Base-by-base conservation (phyloP, 2,888 invertebrate genomes). In the Drosophila austrosaltans region DNA sequence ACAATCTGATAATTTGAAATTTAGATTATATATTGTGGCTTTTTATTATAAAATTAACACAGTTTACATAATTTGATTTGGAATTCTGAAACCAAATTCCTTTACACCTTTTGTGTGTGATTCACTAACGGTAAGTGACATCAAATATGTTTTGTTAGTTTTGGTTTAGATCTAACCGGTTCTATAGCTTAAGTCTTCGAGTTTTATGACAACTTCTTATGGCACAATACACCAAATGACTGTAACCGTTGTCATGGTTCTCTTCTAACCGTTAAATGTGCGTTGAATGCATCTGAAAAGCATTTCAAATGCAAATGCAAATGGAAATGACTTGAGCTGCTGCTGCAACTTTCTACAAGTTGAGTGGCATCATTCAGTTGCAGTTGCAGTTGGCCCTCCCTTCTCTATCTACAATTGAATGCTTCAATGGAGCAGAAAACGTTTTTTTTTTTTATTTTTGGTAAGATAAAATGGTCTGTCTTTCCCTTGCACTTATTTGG, bases 351-450 rank as follows among this genome's bases (percentile, higher is more conserved):
- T 84, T 84, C 83, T 84, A 87, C 88, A 61, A 57, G 64, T 80
- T 82, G 81, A 75, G 81, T 80, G 88, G 84, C 80, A 81, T 72
- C 77, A 72, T 69, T 76, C 71, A 25, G 56, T n/a, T 20, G 25
- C 22, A 44, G 57, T 54, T 30, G 39, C 53, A 32, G 69, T 60
- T 54, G 66, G 66, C 44, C 67, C 60, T 73, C 69, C 22, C 22
- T 48, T 48, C 22, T 1, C 48, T 36, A 8, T 1, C 36, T 10
- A 3, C 82, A 90, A 91, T 90, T 82, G 90, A 90, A 89, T 88
- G 91, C 90, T 91, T 90, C 90, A 90, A 81, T 89, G 89, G 89
- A 91, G 90, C 90, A 88, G 81, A 89, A 87, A 90, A 83, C 69
- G 69, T 30, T 30, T 30, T 28, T 28, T 28, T 28, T 28, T 79